These are phyloP conservation scores for Larimichthys polyactis DNA, from an alignment of 2,113 vertebrate genomes.

Conservation along the genomic window DNA sequence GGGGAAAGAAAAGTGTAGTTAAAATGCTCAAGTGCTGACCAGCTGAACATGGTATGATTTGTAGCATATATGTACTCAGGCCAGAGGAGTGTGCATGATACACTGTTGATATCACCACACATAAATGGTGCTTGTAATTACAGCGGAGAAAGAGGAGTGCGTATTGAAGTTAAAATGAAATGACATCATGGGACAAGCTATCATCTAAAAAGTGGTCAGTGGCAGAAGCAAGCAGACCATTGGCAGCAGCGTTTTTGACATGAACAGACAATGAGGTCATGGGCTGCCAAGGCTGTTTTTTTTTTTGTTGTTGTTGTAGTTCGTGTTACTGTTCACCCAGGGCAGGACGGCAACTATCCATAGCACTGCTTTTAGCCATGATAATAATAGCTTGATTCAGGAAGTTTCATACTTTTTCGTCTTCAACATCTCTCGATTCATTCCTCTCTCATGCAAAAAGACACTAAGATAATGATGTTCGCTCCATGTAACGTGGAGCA, in stretches of 20 bases:
- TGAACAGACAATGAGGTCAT: conserved; percentile 73
- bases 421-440: conserved; percentile 9
- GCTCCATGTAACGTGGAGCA: not conserved
- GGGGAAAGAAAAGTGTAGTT: not conserved
- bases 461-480: conserved; percentile 17
- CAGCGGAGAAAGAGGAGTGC: not conserved
- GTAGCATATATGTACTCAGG: conserved; percentile 4
- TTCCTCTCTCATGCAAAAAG: conserved; percentile 17
- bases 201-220: conserved; percentile 41
- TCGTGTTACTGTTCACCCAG: conserved; percentile 40
- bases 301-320: conserved; percentile 45
- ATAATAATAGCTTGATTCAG: conserved; percentile 7
- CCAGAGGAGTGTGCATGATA: not conserved
- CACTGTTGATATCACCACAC: conserved; percentile 9
- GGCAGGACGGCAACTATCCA: conserved; percentile 14
- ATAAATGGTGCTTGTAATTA: conserved; percentile 11
- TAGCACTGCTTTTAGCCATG: conserved; percentile 16
- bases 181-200: conserved; percentile 57
- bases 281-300: conserved; percentile 51
- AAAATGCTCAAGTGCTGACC: conserved; percentile 1
- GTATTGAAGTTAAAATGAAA: conserved; percentile 26
- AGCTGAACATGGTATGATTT: conserved; percentile 28
- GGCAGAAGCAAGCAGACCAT: conserved; percentile 28
- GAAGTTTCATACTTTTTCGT: not conserved
- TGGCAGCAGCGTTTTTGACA: conserved; percentile 56